These are phyloP conservation scores for Alectoris magna DNA, from an alignment of 2,797 vertebrate genomes.

Conservation along the genomic window DNA sequence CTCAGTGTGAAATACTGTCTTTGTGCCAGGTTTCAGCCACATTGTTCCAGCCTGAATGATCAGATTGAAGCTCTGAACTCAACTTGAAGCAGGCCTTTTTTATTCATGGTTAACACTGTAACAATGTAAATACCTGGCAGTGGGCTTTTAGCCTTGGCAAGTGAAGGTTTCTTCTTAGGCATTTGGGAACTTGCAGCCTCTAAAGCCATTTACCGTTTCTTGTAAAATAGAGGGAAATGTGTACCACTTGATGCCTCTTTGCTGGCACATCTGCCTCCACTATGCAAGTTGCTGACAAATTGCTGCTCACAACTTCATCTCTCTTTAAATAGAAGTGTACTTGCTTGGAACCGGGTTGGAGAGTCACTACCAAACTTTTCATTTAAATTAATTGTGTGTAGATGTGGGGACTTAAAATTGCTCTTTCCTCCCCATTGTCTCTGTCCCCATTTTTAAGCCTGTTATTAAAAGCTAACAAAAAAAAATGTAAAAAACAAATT, in stretches of 20 bases:
- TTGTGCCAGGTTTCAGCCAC: accelerated
- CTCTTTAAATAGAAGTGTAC: accelerated
- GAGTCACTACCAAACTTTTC: neutral
- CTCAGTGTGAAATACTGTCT: accelerated
- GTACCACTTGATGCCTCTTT: neutral
- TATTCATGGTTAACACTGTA: accelerated
- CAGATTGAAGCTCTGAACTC: neutral
- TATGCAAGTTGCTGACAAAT: neutral
- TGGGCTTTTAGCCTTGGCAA: neutral
- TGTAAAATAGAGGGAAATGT: neutral
- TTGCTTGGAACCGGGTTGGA: neutral
- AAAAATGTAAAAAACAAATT: neutral
- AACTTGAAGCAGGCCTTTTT: neutral
- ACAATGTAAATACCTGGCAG: neutral
- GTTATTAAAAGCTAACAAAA: neutral
- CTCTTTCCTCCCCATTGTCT: neutral
- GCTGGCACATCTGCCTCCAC: accelerated
- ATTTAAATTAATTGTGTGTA: neutral
- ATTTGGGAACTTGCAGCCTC: neutral
- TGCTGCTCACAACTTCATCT: neutral
- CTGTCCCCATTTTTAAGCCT: neutral
- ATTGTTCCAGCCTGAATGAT: neutral
- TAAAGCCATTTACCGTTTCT: neutral
- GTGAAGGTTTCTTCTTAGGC: neutral
- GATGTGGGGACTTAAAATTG: neutral